Evolutionary conservation across 2,797 vertebrate species (phyloP), one percentile per base, ranked within the genome.

Genomic region (Sebastes goodei): DNA sequence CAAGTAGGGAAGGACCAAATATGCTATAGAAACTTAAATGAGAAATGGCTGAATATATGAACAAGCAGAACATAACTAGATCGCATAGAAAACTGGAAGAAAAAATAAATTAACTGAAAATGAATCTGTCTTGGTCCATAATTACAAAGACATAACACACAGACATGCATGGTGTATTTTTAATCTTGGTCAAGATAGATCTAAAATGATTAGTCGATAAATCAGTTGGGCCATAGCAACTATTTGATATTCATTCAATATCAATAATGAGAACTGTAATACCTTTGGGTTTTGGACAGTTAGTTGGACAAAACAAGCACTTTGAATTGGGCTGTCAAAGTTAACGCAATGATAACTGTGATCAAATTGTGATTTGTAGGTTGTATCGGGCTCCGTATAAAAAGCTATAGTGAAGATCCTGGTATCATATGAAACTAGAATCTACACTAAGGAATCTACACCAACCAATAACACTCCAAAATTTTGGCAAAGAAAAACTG

Each of bases 1-100:
- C 21, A 23, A 23, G 20, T 10, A 57, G 72, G 53, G 2, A 64
- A 57, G 78, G 11, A 56, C 76, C 25, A 62, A 76, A 55, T 62
- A 75, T 11, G 1, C 21, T 25, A 6, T 23, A 66, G 32, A 79
- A 64, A 12, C 21, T 32, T 10, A 11, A 59, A 57, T 53, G 12
- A 17, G 76, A 74, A 62, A 55, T 12, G 15, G 25, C 10, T 67
- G 59, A 46, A 27, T 20, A 71, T 10, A 69, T 4, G 38, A 29
- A 68, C 4, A 59, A 42, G 21, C 10, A 33, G 4, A 68, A 29
- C 42, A 42, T 17, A 66, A 35, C 30, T 25, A 10, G 3, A 56
- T 63, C 4, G 46, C 52, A 67, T 5, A 27, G 7, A 60, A 71
- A 61, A 17, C 3, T 30, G 10, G 6, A 14, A 10, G 3, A 23